These are phyloP conservation scores for Pan troglodytes DNA, from an alignment of 2,113 vertebrate genomes.

Conservation along the genomic window DNA sequence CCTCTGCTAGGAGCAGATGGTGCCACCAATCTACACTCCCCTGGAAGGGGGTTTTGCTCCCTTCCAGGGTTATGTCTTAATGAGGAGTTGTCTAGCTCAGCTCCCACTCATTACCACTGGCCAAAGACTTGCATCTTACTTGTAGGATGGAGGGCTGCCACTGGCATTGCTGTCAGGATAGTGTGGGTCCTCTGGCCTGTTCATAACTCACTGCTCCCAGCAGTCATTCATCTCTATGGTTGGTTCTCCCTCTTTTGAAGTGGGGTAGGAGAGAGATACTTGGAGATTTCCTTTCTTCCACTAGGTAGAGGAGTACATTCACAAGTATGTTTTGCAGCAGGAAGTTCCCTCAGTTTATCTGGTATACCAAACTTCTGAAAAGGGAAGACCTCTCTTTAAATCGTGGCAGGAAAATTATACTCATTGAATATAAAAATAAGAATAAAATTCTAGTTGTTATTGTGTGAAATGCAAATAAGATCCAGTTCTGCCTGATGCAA, in stretches of 20 bases:
- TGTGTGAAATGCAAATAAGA: not conserved
- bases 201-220: not conserved
- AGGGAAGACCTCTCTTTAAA: not conserved
- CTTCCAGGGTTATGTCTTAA: not conserved
- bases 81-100: not conserved
- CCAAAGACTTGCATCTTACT: not conserved
- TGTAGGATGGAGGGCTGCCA: not conserved
- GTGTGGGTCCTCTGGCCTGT: not conserved
- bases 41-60: no score
- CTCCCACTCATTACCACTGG: not conserved
- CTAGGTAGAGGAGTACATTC: not conserved
- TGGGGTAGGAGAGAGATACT: no score
- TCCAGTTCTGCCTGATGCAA: not conserved
- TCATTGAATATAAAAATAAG: not conserved
- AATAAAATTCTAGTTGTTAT: not conserved
- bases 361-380: not conserved
- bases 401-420: not conserved
- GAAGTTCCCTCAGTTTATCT: not conserved
- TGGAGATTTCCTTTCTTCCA: not conserved
- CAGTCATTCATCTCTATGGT: fast-evolving
- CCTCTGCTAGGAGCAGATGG: not conserved
- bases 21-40: not conserved
- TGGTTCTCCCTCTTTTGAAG: not conserved
- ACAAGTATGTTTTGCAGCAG: not conserved
- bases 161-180: fast-evolving